Conservation (phyloP, 2,113 vertebrate species). For the Tretioscincus oriximinensis region DNA sequence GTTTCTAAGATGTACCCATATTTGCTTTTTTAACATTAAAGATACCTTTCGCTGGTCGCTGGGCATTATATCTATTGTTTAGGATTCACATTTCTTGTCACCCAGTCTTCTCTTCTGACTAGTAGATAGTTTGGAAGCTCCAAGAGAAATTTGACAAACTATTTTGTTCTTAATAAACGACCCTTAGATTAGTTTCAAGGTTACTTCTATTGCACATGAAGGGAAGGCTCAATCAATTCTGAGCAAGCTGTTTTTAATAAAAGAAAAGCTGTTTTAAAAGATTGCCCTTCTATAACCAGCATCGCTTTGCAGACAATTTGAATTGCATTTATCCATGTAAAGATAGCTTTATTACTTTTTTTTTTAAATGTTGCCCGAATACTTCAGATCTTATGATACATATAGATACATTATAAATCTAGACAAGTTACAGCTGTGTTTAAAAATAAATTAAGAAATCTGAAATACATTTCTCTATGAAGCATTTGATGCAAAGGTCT, state of each 20-base stretch:
- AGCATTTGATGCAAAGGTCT: background rate
- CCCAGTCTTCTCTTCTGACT: constrained; percentile 19
- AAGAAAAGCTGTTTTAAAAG: background rate
- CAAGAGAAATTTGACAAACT: constrained; percentile 47
- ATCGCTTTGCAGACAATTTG: background rate
- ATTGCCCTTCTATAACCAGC: background rate
- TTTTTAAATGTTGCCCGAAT: background rate
- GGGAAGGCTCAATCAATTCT: background rate
- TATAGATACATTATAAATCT: background rate
- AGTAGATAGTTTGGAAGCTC: constrained; percentile 32
- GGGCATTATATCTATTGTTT: accelerated
- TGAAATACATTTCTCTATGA: background rate
- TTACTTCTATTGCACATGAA: constrained; percentile 32
- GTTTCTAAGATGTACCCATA: background rate
- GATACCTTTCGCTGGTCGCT: background rate
- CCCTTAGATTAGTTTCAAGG: constrained; percentile 47
- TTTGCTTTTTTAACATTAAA: background rate
- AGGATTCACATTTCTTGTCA: constrained; percentile 22
- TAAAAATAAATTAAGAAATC: background rate
- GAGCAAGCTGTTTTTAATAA: background rate
- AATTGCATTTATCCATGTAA: background rate
- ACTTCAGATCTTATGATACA: background rate
- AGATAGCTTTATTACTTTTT: background rate
- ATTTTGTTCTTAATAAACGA: constrained; percentile 18
- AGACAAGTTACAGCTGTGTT: background rate